These are phyloP conservation scores for Catalaphyllia jardinei DNA, from an alignment of 64 coral and sea anemone species.

Conservation along the genomic window DNA sequence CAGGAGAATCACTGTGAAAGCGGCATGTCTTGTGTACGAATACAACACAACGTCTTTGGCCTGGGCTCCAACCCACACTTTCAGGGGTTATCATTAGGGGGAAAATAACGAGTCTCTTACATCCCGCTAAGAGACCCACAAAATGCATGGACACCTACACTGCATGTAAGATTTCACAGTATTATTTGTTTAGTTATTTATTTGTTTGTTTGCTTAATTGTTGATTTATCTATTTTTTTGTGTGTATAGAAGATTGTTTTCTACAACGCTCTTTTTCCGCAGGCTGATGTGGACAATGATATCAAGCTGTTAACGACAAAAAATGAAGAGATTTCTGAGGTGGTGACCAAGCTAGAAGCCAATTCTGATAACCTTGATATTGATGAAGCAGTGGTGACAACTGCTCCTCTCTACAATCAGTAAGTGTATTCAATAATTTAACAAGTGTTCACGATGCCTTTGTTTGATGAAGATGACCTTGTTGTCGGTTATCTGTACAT, in stretches of 20 bases:
- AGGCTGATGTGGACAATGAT: conserved; percentile 97
- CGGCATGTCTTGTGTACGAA: too few species aligned
- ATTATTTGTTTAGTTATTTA: background rate
- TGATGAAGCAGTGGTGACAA: conserved; percentile 96
- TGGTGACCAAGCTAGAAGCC: conserved; percentile 65
- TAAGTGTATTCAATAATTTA: conserved; percentile 25
- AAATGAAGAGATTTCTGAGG: conserved; percentile 86
- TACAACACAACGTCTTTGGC: too few species aligned
- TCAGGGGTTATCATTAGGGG: too few species aligned
- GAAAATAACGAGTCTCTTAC: too few species aligned
- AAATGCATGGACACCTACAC: too few species aligned
- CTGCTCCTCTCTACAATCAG: conserved; percentile 96
- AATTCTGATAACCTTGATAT: conserved; percentile 83
- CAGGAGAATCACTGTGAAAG: too few species aligned
- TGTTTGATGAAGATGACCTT: background rate
- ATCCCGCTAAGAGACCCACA: too few species aligned
- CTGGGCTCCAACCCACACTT: too few species aligned
- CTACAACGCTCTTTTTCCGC: background rate
- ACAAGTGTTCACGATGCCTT: background rate
- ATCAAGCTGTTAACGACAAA: conserved; percentile 93
- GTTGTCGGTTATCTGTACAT: too few species aligned
- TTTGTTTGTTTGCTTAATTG: background rate
- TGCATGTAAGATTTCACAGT: too few species aligned
- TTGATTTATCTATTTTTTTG: too few species aligned
- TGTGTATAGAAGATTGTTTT: background rate